Evolutionary conservation across 2,113 vertebrate species (phyloP).

Genomic region (Aramus guarauna): DNA sequence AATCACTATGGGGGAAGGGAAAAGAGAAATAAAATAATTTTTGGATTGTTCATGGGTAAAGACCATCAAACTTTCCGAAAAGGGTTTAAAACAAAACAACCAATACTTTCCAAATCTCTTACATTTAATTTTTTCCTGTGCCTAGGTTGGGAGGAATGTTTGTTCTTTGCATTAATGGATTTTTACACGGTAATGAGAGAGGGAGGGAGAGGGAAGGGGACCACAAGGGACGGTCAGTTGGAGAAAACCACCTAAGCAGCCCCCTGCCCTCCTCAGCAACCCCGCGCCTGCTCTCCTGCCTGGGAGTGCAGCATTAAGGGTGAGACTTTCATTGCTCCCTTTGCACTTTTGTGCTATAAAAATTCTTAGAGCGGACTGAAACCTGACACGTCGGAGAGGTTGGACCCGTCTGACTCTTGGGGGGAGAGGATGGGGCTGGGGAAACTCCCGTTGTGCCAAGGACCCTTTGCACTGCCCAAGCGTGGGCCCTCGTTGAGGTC

Average conservation of each 20-base stretch:
- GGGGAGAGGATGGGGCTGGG: background rate
- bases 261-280: background rate
- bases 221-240: background rate
- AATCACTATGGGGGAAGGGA: background rate
- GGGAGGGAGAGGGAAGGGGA: background rate
- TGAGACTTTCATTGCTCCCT: constrained; percentile 26
- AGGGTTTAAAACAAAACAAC: background rate
- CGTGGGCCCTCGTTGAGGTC: rapidly evolving
- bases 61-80: background rate
- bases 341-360: background rate
- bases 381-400: background rate
- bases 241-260: background rate
- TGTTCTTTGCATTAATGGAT: background rate
- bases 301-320: background rate
- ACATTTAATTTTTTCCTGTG: background rate
- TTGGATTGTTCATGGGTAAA: background rate
- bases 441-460: background rate
- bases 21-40: background rate
- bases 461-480: background rate
- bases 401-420: rapidly evolving
- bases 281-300: rapidly evolving
- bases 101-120: background rate
- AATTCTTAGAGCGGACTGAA: background rate
- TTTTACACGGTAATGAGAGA: background rate
- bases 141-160: background rate